Percentiles rank a stretch among this genome's conserved stretches.
These are phyloP conservation scores for Aeoliscus strigatus DNA, from an alignment of 2,797 vertebrate genomes.

Conservation along the genomic window DNA sequence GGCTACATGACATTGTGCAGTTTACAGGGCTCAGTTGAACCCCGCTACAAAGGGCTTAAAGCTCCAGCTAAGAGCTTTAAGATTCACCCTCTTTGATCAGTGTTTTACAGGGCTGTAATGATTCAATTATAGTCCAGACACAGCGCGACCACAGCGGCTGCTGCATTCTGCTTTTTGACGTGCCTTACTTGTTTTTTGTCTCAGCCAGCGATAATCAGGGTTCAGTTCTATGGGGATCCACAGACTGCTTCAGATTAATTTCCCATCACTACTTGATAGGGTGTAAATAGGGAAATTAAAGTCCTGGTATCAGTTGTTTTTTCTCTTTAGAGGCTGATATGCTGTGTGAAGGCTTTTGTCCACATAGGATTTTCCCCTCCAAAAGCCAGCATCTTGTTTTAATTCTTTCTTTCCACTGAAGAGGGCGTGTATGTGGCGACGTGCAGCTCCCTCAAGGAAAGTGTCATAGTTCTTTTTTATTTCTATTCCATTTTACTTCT, in stretches of 20 bases:
- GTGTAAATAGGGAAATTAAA: too few species aligned
- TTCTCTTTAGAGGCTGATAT: too few species aligned
- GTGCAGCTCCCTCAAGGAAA: too few species aligned
- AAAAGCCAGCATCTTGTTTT: too few species aligned
- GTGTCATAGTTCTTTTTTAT: too few species aligned
- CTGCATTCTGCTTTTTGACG: slow-evolving; percentile 18
- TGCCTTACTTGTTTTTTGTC: slow-evolving; percentile 31
- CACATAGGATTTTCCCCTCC: too few species aligned
- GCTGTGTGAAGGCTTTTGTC: too few species aligned
- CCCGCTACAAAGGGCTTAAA: slow-evolving; percentile 2
- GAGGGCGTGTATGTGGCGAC: too few species aligned
- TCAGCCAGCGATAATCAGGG: slow-evolving; percentile 22
- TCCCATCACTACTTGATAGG: too few species aligned
- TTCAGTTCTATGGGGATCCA: slow-evolving; percentile 29
- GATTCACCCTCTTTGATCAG: slow-evolving; percentile 29
- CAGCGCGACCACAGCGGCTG: slow-evolving; percentile 17
- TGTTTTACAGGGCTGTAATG: slow-evolving; percentile 33
- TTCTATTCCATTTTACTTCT: too few species aligned
- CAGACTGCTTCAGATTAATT: slow-evolving; percentile 4
- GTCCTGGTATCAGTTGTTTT: too few species aligned
- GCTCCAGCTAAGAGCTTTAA: slow-evolving; percentile 3
- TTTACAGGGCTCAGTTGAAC: slow-evolving; percentile 3
- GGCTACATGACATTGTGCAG: not conserved
- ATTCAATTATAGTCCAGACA: slow-evolving; percentile 51
- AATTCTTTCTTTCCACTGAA: too few species aligned